phyloP scores from a whole-genome alignment of 2,113 vertebrate genomes.

The Macrotis lagotis region DNA sequence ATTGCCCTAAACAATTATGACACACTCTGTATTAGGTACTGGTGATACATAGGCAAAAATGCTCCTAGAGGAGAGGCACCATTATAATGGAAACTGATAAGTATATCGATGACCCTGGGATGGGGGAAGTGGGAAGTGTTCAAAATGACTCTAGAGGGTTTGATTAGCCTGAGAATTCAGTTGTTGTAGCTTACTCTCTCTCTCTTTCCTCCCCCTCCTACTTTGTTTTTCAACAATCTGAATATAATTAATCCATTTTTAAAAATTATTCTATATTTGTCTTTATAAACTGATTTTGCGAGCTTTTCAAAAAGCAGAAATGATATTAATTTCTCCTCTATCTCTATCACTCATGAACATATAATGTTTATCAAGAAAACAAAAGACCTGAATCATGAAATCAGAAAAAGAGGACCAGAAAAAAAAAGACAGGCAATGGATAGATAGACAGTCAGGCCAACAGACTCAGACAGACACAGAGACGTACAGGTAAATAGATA shows the following conservation, averaged over 20 bases:
- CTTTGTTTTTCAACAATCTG: accelerated
- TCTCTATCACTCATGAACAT: not conserved
- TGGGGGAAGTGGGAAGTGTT: not conserved
- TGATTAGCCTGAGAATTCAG: not conserved
- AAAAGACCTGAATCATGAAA: not conserved
- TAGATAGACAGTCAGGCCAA: not conserved
- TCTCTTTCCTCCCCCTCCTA: accelerated
- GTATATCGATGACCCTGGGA: not conserved
- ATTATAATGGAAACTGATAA: not conserved
- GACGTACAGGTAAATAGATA: not conserved
- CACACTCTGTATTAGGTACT: not conserved
- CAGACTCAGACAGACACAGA: not conserved
- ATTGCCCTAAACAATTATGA: not conserved
- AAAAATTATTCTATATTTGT: not conserved
- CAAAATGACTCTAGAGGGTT: not conserved
- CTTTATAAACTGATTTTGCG: not conserved
- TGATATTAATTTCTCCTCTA: not conserved
- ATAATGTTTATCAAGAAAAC: not conserved
- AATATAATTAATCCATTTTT: not conserved
- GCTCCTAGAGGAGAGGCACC: not conserved
- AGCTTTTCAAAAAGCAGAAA: constrained; percentile 1
- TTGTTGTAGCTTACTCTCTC: not conserved
- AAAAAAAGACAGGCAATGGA: not conserved
- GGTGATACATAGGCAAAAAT: not conserved
- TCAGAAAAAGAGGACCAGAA: not conserved